Conservation (phyloP, 1,140 invertebrate genomes). For the Hermatobates lingyangjiaoensis region DNA sequence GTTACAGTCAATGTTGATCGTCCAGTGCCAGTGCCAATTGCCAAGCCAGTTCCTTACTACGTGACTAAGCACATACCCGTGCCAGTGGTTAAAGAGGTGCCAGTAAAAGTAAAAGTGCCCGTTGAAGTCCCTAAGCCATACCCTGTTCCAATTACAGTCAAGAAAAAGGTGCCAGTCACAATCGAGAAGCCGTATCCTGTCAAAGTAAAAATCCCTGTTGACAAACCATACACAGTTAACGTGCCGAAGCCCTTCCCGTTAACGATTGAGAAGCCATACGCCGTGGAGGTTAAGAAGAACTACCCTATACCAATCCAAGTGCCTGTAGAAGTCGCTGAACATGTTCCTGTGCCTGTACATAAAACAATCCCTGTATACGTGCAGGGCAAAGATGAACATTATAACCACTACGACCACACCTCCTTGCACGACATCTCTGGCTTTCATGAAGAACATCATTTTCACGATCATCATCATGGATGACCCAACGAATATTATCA, state of each 20-base stretch:
- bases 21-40: neutral
- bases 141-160: neutral
- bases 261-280: neutral
- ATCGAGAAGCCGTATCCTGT: neutral
- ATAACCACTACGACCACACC: too few relatives aligned
- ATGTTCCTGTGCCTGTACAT: neutral
- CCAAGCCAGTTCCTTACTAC: neutral
- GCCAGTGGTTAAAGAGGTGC: neutral
- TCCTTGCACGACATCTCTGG: too few relatives aligned
- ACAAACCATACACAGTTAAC: neutral
- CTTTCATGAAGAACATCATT: too few relatives aligned
- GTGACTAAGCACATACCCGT: neutral
- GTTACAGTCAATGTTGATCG: neutral
- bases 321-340: neutral
- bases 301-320: neutral
- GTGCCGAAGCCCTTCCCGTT: neutral
- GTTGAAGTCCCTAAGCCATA: neutral
- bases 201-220: neutral
- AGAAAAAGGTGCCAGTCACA: neutral
- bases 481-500: too few relatives aligned
- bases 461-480: too few relatives aligned
- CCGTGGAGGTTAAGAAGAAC: neutral
- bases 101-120: neutral
- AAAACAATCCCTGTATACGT: neutral
- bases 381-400: neutral